Evolutionary conservation across 1,140 invertebrate genomes (phyloP).

Genomic region (Leguminivora glycinivorella): DNA sequence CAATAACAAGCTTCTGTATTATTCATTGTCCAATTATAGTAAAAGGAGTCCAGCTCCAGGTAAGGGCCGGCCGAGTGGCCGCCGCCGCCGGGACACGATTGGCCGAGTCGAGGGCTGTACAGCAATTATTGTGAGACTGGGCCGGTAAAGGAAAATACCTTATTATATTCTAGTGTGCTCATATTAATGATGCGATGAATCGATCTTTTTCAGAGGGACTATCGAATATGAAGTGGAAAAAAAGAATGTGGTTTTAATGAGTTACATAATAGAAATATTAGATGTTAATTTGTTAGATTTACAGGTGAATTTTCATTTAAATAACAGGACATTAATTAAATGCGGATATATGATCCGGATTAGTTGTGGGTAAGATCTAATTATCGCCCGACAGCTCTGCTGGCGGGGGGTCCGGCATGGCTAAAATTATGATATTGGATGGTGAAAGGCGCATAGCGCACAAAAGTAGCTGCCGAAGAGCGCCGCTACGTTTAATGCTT

Average conservation of each 20-base stretch:
- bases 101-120: background rate
- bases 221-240: background rate
- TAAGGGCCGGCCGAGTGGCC: background rate
- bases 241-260: background rate
- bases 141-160: conserved; percentile 9
- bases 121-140: conserved; percentile 14
- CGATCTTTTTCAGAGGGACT: background rate
- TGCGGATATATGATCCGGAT: too few species aligned
- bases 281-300: too few species aligned
- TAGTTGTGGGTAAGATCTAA: too few species aligned
- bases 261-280: too few species aligned
- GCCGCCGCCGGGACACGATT: conserved; percentile 9
- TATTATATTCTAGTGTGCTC: conserved; percentile 15
- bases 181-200: background rate
- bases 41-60: conserved; percentile 61
- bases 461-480: too few species aligned
- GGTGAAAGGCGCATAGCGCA: too few species aligned
- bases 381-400: too few species aligned
- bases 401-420: too few species aligned
- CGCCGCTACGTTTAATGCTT: too few species aligned
- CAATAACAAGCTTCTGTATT: conserved; percentile 74
- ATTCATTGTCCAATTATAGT: conserved; percentile 76
- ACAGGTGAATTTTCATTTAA: too few species aligned
- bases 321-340: too few species aligned
- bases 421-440: too few species aligned